Base-by-base conservation (phyloP, 2,113 vertebrate genomes). In the Notarius quadriscutis region DNA sequence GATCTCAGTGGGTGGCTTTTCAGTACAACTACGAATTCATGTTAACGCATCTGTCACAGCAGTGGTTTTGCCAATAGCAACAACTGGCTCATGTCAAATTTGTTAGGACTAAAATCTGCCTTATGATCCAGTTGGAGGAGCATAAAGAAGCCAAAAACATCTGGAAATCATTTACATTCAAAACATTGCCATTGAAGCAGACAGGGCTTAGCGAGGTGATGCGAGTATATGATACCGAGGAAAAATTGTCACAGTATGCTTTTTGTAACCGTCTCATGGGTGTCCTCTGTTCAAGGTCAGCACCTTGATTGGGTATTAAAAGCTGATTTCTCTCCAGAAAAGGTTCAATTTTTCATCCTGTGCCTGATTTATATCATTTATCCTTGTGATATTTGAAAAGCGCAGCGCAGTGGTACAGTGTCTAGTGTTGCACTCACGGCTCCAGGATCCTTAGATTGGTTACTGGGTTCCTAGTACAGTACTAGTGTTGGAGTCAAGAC, bases 251-350 rank as follows among this genome's bases (percentile, higher is more conserved):
- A 41, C 27, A 20, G 12, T 34, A 5, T 34, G 11, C 25, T 14
- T 51, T 22, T 71, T 48, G 20, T 1, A 48, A 20, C 5, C 27
- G 53, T n/a, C 34, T 58, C 53, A 12, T 11, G 17, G 53, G 3
- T 27, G 22, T 34, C 17, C 55, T 34, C 27, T 1, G 9, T 58
- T 6, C 53, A 78, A 55, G 25, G 53, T 80, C 77, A 80, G 25
- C 4, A 15, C n/a, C 51, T 79, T 17, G 77, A 27, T 27, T 57
- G 77, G 78, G 17, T 58, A 30, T 57, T 34, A 34, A 30, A 80
- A 80, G 34, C n/a, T 80, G 78, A 81, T 48, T 81, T 81, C 30
- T 81, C 11, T 80, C 5, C 15, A 17, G 51, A 12, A 53, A 79
- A 81, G 79, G 77, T 41, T 60, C 5, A 2, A 60, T 60, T 58